Base-by-base conservation (phyloP, 2,113 vertebrate genomes). In the Dipodomys spectabilis region DNA sequence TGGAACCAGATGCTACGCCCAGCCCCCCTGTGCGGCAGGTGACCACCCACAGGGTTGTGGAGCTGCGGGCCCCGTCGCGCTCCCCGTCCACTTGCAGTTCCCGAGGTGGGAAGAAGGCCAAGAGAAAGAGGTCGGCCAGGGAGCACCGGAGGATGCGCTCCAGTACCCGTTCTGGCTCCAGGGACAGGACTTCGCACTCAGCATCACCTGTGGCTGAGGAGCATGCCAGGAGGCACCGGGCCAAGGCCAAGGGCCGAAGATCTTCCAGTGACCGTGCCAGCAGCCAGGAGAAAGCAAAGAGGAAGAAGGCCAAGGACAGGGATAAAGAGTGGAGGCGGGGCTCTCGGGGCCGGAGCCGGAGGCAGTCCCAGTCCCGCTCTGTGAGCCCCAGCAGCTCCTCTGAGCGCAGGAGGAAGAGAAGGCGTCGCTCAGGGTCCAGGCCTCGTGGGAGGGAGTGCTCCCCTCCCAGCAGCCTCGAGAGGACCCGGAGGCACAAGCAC, bases 381-480 rank as follows among this genome's bases (percentile, higher is more conserved):
- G 98, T 97, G 68, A 99, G 98, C 79, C 97, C 96, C 1, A 97
- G 97, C 60, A 98, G 98, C 94, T 98, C 98, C 74, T 97, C 96
- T 6, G 98, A 98, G 57, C 97, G 93, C 6, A 96, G 95, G 45
- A 98, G 97, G 89, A 99, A 95, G 95, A 98, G 98, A 96, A 97
- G 94, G 88, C 95, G 89, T 1, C 92, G 35, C 5, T 98, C 98
- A 1, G 88, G 88, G 10, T 98, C 97, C 15, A 89, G 97, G 22
- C 94, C 97, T 8, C 96, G 96, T 27, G 97, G 97, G 4, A 96
- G 97, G 67, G 98, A 98, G 5, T 96, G 60, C 77, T 99, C 98
- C 6, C 97, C 96, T 2, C 98, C 98, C 0, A 98, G 98, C 94
- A 99, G 98, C 92, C 90, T 94, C 6, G 99, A 99, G 67, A 98